A percentile compares a stretch with the other conserved stretches of the same genome.
Evolutionary conservation across 2,888 invertebrate genomes (phyloP).

Genomic region (Cistogaster globosa): DNA sequence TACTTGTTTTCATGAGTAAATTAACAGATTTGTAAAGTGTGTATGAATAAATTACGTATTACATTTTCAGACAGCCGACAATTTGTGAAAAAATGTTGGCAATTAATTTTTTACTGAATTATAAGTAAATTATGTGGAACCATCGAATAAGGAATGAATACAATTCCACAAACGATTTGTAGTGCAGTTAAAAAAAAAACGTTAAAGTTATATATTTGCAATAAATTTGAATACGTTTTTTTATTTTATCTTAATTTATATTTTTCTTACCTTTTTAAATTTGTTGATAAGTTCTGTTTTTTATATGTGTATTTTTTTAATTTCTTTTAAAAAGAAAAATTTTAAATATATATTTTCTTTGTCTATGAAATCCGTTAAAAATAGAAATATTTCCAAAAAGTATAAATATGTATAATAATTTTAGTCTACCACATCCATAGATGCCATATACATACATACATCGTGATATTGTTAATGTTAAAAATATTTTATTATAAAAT

Average conservation of each 20-base stretch:
- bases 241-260: background rate
- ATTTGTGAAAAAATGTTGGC: constrained; percentile 68
- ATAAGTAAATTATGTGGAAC: constrained; percentile 72
- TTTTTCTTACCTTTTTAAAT: background rate
- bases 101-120: constrained; percentile 74
- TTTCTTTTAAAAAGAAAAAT: constrained; percentile 49
- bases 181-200: background rate
- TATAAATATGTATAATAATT: background rate
- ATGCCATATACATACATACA: background rate
- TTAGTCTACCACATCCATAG: background rate
- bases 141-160: constrained; percentile 33
- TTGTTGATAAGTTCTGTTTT: background rate
- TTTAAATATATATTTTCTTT: constrained; percentile 50
- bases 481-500: constrained; percentile 46
- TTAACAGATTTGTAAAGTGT: constrained; percentile 61
- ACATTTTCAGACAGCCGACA: constrained; percentile 53
- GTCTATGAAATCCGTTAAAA: constrained; percentile 57
- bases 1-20: constrained; percentile 59
- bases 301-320: constrained; percentile 24
- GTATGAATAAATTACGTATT: constrained; percentile 48
- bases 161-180: constrained; percentile 3
- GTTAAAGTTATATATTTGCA: no score
- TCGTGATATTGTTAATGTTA: constrained; percentile 30
- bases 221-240: background rate
- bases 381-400: constrained; percentile 65